Percentiles rank a stretch among this genome's conserved stretches.
These are phyloP conservation scores for Latheticus oryzae DNA, from an alignment of 2,888 invertebrate species.

Conservation along the genomic window DNA sequence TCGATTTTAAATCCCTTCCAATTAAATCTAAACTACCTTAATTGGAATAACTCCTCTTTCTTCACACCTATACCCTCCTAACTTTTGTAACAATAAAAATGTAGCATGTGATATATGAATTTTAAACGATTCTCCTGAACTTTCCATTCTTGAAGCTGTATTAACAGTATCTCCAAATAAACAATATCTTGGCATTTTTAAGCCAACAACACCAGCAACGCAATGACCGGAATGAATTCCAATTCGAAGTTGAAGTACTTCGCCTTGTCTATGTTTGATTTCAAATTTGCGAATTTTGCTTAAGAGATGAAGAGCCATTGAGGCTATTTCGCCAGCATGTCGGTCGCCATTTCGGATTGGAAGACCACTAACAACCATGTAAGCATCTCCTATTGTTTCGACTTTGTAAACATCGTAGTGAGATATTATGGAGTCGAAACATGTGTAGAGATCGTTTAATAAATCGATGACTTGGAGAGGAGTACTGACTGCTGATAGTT, in stretches of 20 bases:
- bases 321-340: slow-evolving; percentile 84
- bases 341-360: slow-evolving; percentile 79
- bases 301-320: slow-evolving; percentile 79
- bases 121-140: slow-evolving; percentile 78
- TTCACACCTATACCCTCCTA: slow-evolving; percentile 79
- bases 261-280: slow-evolving; percentile 75
- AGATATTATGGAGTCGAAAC: slow-evolving; percentile 88
- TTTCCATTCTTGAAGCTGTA: slow-evolving; percentile 85
- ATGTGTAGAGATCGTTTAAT: slow-evolving; percentile 88
- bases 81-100: slow-evolving; percentile 73
- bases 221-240: slow-evolving; percentile 81
- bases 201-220: slow-evolving; percentile 85
- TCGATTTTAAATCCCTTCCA: background rate
- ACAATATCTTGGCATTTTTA: slow-evolving; percentile 87
- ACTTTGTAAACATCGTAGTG: slow-evolving; percentile 91
- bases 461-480: slow-evolving; percentile 88
- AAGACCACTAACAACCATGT: slow-evolving; percentile 84
- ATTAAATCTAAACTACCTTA: slow-evolving; percentile 69
- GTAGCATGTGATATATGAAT: slow-evolving; percentile 83
- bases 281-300: slow-evolving; percentile 77
- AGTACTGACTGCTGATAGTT: slow-evolving; percentile 81
- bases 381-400: slow-evolving; percentile 86
- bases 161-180: slow-evolving; percentile 88
- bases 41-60: slow-evolving; percentile 80
- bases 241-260: slow-evolving; percentile 77